Base-by-base conservation (phyloP, 2,888 invertebrate genomes). In the Drosophila anomalata region DNA sequence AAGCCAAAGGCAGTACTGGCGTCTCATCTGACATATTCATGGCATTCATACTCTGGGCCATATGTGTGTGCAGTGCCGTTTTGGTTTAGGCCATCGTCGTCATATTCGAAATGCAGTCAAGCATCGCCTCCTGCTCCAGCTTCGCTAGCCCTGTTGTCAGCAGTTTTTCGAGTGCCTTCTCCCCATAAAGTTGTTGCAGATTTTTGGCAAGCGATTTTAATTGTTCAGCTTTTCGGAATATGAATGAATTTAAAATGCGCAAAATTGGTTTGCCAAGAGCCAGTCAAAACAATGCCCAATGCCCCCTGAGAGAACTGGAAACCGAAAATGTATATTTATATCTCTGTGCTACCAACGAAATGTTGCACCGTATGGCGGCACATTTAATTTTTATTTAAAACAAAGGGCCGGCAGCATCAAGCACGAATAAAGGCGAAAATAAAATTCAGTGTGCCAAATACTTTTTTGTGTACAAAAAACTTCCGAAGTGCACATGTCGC, bases 151-250 rank as follows among this genome's bases (percentile, higher is more conserved):
- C 41, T 36, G 39, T 66, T 76, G 76, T 78, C 76, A 76, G 76
- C 76, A 78, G 44, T 76, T 72, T 76, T 78, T 29, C 47, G 63
- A 80, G 73, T 70, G 57, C 63, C 44, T 29, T 60, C 50, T 41
- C 71, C 50, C 48, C 71, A 84, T 78, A 78, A 73, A 87, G 75
- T 70, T 67, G 60, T 63, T 70, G 56, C 71, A 72, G 70, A 65
- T 70, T 74, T 75, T 87, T 84, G 84, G 84, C 84, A 87, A 71
- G 70, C 75, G 47, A 24, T 73, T 82, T 82, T 85, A 85, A 85
- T 82, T 79, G 79, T 76, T 67, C 48, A 24, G 57, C 47, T 73
- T 79, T 78, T 62, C 1, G 56, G 73, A 75, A 76, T 82, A 65
- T 76, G 76, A 87, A 87, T 78, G 65, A 73, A 73, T 75, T 78